Evolutionary conservation across 2,797 vertebrate species (phyloP).

Genomic region (Acanthurus leucopareius): DNA sequence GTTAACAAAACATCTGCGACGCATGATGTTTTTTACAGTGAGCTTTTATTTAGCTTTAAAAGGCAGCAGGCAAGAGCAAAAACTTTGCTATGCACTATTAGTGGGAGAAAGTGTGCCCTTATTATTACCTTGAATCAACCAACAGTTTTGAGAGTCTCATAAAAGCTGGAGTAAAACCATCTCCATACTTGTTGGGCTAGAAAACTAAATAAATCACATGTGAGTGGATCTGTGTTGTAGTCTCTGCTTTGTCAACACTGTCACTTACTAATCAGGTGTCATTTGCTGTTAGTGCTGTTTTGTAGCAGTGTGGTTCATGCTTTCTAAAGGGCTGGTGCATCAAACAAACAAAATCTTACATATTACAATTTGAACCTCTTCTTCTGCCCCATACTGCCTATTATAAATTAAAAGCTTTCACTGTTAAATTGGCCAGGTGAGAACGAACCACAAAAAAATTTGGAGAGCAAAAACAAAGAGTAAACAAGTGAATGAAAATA

Average conservation of each 20-base stretch:
- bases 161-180: conserved; percentile 42
- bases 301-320: conserved; percentile 1
- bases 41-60: conserved; percentile 47
- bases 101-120: conserved; percentile 56
- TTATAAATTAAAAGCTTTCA: conserved; percentile 24
- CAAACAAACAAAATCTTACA: conserved; percentile 39
- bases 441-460: conserved; percentile 52
- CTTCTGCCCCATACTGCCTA: conserved; percentile 24
- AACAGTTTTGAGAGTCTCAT: conserved; percentile 38
- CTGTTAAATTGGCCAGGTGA: conserved; percentile 70
- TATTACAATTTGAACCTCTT: conserved; percentile 43
- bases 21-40: conserved; percentile 28
- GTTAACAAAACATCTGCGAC: conserved; percentile 22
- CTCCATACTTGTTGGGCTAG: conserved; percentile 35
- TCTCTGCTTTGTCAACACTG: conserved; percentile 44
- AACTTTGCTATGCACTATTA: conserved; percentile 56
- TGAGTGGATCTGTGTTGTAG: conserved; percentile 52
- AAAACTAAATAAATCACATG: conserved; percentile 49
- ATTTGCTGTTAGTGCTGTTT: conserved; percentile 41
- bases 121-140: conserved; percentile 63
- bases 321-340: conserved; percentile 40
- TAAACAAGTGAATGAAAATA: conserved; percentile 2
- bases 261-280: conserved; percentile 51
- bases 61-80: conserved; percentile 29
- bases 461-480: conserved; percentile 8